Base-by-base conservation (phyloP, 2,797 vertebrate species). In the Anas bahamensis region DNA sequence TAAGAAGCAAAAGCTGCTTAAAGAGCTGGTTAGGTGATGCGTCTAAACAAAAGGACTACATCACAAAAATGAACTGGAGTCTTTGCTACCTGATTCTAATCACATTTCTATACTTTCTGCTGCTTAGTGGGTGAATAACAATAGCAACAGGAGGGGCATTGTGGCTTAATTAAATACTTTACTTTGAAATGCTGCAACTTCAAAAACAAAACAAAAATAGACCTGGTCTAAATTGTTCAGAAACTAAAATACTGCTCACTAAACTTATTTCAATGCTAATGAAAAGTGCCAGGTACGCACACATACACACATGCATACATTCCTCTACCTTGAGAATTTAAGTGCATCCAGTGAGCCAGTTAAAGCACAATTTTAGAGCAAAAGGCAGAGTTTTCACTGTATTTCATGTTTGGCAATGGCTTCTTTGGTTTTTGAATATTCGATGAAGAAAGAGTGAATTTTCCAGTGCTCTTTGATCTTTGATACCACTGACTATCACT, bases 141-240 rank as follows among this genome's bases (percentile, higher is more conserved):
- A 21, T 50, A 77, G 63, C 23, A 52, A 23, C 35, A 46, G 57
- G 72, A 90, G 35, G 22, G 76, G 31, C 4, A 2, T 23, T 56
- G 46, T 65, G 29, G 52, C 37, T 42, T 86, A 73, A 80, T 73
- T 71, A 86, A 69, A 52, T 66, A 15, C 29, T 72, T 75, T 28
- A 26, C n/a, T 83, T 90, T 83, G 56, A 83, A 90, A 56, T 52
- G 17, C 37, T 41, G 17, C 61, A 53, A 53, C 52, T 88, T 86
- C 52, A 66, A 57, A 48, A 48, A 48, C 29, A 52, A 26, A 28
- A 26, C 48, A 66, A 56, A 48, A 92, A 2, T 7, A 66, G 23
- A 61, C 70, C 63, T 60, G 24, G 5, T 44, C 48, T 82, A 35
- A 69, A 33, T 11, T 83, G 68, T 11, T 75, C 50, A 52, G 19